These are phyloP conservation scores for Drosophila sp. DNA, from an alignment of 1,140 invertebrate species.

Conservation along the genomic window DNA sequence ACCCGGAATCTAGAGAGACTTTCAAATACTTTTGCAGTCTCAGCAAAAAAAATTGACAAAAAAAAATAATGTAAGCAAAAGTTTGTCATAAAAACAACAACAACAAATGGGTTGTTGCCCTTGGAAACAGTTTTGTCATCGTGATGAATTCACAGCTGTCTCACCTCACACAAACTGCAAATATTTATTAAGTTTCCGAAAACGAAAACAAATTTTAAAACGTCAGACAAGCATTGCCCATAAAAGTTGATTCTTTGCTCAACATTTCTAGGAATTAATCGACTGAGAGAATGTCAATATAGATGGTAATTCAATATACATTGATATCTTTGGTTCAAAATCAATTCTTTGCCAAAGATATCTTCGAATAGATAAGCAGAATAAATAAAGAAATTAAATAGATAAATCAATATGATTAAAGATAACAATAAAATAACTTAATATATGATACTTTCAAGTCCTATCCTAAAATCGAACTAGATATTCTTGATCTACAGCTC, in stretches of 20 bases:
- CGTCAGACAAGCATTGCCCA: conserved; percentile 7
- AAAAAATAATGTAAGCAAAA: conserved; percentile 10
- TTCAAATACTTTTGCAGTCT: neutral
- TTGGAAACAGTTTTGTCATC: conserved; percentile 23
- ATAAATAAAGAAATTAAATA: neutral
- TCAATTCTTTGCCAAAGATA: neutral
- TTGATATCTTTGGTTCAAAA: neutral
- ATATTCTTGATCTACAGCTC: too few relatives aligned
- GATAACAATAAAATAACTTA: neutral
- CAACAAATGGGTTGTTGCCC: conserved; percentile 27
- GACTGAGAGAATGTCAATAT: neutral
- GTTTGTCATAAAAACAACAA: conserved; percentile 10
- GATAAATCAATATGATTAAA: neutral
- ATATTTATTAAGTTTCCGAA: conserved; percentile 13
- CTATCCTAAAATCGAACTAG: too few relatives aligned
- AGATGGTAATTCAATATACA: neutral
- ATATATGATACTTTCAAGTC: too few relatives aligned
- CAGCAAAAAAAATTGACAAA: conserved; percentile 7
- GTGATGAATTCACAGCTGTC: conserved; percentile 21
- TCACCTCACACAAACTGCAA: conserved; percentile 13
- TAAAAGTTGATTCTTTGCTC: neutral
- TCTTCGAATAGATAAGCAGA: neutral
- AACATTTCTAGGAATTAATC: conserved; percentile 8
- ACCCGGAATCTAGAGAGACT: neutral
- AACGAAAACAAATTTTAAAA: conserved; percentile 13